Evolutionary conservation across 2,113 vertebrate genomes (phyloP).

Genomic region (Tympanuchus pallidicinctus): DNA sequence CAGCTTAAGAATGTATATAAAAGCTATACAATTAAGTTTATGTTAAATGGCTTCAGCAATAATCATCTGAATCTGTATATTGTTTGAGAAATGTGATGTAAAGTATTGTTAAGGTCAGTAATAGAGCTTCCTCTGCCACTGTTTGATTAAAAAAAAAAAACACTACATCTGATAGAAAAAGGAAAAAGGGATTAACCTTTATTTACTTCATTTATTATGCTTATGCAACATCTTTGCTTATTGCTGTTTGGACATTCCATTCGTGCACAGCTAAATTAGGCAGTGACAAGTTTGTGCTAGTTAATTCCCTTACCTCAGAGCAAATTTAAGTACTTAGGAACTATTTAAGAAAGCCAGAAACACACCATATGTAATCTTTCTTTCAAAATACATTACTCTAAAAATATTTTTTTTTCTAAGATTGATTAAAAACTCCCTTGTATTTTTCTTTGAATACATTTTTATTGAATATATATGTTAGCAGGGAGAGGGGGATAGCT

Average conservation of each 20-base stretch:
- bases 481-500: not conserved
- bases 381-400: not conserved
- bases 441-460: not conserved
- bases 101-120: not conserved
- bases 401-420: not conserved
- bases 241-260: slow-evolving; percentile 40
- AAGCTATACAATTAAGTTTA: not conserved
- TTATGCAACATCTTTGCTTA: slow-evolving; percentile 21
- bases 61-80: not conserved
- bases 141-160: not conserved
- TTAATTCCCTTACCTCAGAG: not conserved
- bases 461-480: not conserved
- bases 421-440: not conserved
- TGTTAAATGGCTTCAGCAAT: not conserved
- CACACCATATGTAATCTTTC: not conserved
- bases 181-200: not conserved
- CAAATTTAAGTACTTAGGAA: not conserved
- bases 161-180: not conserved
- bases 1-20: not conserved
- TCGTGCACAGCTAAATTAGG: slow-evolving; percentile 33
- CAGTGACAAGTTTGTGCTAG: slow-evolving; percentile 31
- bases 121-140: not conserved
- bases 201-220: slow-evolving; percentile 20
- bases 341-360: not conserved
- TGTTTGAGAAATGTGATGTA: not conserved